phyloP scores from a whole-genome alignment of 1,140 invertebrate species.

The Drosophila subobscura region DNA sequence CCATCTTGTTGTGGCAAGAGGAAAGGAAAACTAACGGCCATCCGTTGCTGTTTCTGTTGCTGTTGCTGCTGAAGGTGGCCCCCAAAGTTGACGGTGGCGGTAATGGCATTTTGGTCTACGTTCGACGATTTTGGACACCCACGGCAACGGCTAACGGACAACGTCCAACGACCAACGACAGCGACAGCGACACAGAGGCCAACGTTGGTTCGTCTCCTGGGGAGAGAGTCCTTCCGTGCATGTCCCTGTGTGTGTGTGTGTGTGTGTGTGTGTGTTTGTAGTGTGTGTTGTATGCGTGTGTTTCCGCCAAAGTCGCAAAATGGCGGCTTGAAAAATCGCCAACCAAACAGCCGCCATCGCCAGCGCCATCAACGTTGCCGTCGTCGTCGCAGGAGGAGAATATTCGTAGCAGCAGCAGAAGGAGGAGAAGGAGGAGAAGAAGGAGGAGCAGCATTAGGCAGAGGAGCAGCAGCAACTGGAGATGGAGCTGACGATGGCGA shows the following conservation, averaged over 20 bases:
- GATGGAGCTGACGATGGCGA: too few relatives aligned
- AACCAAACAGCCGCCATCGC: slow-evolving; percentile 11
- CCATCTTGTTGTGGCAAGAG: slow-evolving; percentile 55
- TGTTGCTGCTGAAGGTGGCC: slow-evolving; percentile 39
- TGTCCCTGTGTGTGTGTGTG: background rate
- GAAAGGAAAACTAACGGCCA: slow-evolving; percentile 47
- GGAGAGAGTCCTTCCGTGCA: background rate
- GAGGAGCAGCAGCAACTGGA: too few relatives aligned
- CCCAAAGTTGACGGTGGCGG: slow-evolving; percentile 73
- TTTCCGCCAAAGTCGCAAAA: slow-evolving; percentile 80
- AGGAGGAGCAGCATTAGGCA: slow-evolving; percentile 17
- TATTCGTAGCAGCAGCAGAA: slow-evolving; percentile 25
- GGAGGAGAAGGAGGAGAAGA: slow-evolving; percentile 16
- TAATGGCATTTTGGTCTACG: slow-evolving; percentile 78
- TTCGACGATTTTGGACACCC: slow-evolving; percentile 78
- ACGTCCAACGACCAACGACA: slow-evolving; percentile 1
- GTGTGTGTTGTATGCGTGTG: slow-evolving; percentile 19
- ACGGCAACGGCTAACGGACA: slow-evolving; percentile 29
- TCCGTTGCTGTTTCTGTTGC: background rate
- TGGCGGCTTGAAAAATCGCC: slow-evolving; percentile 75
- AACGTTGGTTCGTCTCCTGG: slow-evolving; percentile 13
- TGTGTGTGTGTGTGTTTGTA: slow-evolving; percentile 11
- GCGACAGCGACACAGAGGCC: slow-evolving; percentile 7
- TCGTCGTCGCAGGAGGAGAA: slow-evolving; percentile 15
- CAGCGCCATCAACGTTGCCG: slow-evolving; percentile 24